A percentile compares a stretch with the other conserved stretches of the same genome.
Conservation (phyloP, 2,888 invertebrate species). For the Heteromurus nitidus region DNA sequence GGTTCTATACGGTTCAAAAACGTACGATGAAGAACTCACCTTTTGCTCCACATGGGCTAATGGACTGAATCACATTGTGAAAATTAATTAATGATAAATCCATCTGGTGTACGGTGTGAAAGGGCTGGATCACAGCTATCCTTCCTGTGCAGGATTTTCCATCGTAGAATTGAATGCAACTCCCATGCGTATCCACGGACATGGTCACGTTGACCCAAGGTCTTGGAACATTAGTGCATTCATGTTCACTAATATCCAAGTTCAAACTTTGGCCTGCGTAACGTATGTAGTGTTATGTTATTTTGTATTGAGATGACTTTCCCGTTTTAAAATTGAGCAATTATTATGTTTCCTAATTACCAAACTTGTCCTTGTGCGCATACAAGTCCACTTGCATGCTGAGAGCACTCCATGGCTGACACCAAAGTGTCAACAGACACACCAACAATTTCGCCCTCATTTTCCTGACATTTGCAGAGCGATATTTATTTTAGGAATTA, state of each 20-base stretch:
- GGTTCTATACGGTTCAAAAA: no score
- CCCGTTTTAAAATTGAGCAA: no score
- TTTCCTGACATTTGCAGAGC: conserved; percentile 40
- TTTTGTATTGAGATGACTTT: no score
- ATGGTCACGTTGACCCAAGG: conserved; percentile 67
- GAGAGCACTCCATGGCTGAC: conserved; percentile 27
- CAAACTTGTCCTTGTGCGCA: conserved; percentile 69
- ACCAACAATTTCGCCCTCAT: conserved; percentile 46
- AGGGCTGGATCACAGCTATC: conserved; percentile 67
- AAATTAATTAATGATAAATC: conserved; percentile 66
- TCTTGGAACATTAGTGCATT: conserved; percentile 66
- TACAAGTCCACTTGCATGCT: conserved; percentile 66
- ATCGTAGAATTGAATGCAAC: conserved; percentile 64
- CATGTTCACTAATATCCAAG: conserved; percentile 59
- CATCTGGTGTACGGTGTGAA: conserved; percentile 69
- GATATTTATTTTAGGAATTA: neutral
- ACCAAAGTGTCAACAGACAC: conserved; percentile 49
- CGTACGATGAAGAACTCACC: conserved; percentile 58
- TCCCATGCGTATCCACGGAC: conserved; percentile 63
- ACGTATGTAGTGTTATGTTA: neutral
- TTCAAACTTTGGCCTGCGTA: conserved; percentile 65
- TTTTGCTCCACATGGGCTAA: conserved; percentile 68
- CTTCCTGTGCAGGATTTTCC: conserved; percentile 63
- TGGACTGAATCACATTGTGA: conserved; percentile 64
- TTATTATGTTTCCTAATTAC: no score